These are phyloP conservation scores for Menidia menidia DNA, from an alignment of 2,797 vertebrate genomes.

Conservation along the genomic window DNA sequence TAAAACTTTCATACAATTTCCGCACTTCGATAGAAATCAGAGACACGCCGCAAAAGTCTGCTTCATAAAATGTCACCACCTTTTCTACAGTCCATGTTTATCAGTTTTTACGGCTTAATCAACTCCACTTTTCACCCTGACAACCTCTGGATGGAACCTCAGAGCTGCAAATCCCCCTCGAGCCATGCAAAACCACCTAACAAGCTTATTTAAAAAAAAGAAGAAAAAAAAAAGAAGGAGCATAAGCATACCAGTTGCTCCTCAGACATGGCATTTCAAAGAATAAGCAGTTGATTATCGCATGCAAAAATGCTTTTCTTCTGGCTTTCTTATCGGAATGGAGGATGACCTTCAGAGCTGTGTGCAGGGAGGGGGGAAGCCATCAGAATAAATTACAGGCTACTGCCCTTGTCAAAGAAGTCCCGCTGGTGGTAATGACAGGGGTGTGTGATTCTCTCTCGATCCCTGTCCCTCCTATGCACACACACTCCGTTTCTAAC, in stretches of 20 bases:
- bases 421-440: slow-evolving; percentile 61
- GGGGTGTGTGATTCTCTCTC: slow-evolving; percentile 38
- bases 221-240: background rate
- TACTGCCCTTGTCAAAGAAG: slow-evolving; percentile 68
- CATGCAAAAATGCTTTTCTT: slow-evolving; percentile 63
- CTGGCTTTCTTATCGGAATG: slow-evolving; percentile 64
- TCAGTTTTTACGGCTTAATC: slow-evolving; percentile 53
- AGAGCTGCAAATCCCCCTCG: slow-evolving; percentile 42
- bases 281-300: slow-evolving; percentile 71
- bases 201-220: slow-evolving; percentile 23
- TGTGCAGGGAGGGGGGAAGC: slow-evolving; percentile 36
- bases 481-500: slow-evolving; percentile 24
- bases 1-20: slow-evolving; percentile 28
- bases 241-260: slow-evolving; percentile 25
- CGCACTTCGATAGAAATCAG: slow-evolving; percentile 25
- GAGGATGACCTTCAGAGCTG: slow-evolving; percentile 75
- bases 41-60: slow-evolving; percentile 32
- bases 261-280: slow-evolving; percentile 60
- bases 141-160: slow-evolving; percentile 39
- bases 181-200: slow-evolving; percentile 36
- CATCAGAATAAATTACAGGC: slow-evolving; percentile 78
- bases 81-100: slow-evolving; percentile 46
- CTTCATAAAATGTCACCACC: slow-evolving; percentile 42
- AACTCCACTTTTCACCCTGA: slow-evolving; percentile 47
- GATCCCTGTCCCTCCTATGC: slow-evolving; percentile 15